Conservation (phyloP, 1,140 invertebrate genomes). For the Prorops nasuta region DNA sequence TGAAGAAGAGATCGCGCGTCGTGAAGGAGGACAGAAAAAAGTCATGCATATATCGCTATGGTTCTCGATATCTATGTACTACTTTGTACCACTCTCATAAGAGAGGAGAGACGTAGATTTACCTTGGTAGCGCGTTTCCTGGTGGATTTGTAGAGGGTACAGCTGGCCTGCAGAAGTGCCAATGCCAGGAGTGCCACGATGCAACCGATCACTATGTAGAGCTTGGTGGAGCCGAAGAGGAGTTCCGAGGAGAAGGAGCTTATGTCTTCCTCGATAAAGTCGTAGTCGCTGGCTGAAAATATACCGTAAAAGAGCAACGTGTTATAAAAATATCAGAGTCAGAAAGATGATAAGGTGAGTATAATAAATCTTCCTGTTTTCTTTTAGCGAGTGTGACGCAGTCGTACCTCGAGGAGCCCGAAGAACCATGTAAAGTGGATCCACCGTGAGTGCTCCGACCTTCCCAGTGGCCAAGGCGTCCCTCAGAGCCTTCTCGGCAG, state of each 20-base stretch:
- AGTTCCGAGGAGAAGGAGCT: constrained; percentile 35
- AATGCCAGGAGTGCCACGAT: constrained; percentile 76
- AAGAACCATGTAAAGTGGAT: constrained; percentile 73
- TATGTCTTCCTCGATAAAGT: constrained; percentile 37
- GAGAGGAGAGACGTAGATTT: no score
- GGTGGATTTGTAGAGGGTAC: constrained; percentile 75
- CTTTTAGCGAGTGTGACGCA: no score
- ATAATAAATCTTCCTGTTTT: no score
- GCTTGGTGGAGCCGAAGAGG: constrained; percentile 59
- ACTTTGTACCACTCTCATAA: no score
- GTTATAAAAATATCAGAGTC: no score
- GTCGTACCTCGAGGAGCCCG: constrained; percentile 58
- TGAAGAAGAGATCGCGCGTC: no score
- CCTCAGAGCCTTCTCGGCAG: constrained; percentile 58
- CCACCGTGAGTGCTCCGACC: constrained; percentile 75
- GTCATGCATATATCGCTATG: no score
- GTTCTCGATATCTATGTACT: no score
- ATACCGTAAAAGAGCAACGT: constrained; percentile 11
- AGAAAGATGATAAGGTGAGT: no score
- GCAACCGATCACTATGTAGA: constrained; percentile 81
- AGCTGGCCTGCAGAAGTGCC: constrained; percentile 78
- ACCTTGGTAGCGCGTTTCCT: constrained; percentile 65
- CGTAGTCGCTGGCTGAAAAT: constrained; percentile 39
- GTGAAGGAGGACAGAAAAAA: no score
- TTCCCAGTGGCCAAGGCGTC: constrained; percentile 69